Percentiles rank a stretch among this genome's conserved stretches.
Evolutionary conservation across 2,797 vertebrate genomes (phyloP).

Genomic region (Vultur gryphus): DNA sequence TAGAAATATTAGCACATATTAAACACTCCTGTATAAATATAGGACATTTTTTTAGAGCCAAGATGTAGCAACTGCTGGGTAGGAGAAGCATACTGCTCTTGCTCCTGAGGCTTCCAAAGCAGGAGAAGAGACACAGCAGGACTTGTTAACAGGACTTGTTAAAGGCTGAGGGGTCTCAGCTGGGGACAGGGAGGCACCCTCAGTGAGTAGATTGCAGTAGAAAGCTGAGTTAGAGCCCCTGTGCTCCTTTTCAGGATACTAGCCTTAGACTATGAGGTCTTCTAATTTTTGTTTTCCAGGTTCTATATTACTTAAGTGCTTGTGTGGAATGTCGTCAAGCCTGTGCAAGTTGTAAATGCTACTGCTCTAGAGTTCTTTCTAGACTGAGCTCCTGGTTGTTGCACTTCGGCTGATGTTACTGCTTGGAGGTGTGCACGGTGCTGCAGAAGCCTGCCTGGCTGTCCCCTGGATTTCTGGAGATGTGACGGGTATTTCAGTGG

Average conservation of each 20-base stretch:
- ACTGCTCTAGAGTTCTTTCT: accelerated
- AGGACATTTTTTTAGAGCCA: accelerated
- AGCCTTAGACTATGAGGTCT: background rate
- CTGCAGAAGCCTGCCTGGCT: background rate
- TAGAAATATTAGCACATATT: accelerated
- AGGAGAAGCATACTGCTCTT: accelerated
- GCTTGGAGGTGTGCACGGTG: accelerated
- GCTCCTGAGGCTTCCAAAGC: accelerated
- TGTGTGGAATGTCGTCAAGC: accelerated
- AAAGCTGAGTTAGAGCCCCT: accelerated
- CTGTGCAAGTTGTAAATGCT: accelerated
- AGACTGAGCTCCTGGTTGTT: accelerated
- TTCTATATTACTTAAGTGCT: accelerated
- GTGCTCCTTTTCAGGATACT: accelerated
- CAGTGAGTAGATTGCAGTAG: too few relatives aligned
- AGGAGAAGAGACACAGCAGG: accelerated
- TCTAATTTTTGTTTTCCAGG: accelerated
- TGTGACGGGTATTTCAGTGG: accelerated
- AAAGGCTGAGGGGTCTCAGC: background rate
- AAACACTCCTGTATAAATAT: accelerated
- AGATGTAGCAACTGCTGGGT: accelerated
- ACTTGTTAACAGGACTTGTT: accelerated
- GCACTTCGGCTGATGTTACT: accelerated
- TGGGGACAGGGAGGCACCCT: background rate
- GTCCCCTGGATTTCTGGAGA: background rate